phyloP scores from a whole-genome alignment of 2,888 invertebrate genomes.

The Dicyrtomina minuta region DNA sequence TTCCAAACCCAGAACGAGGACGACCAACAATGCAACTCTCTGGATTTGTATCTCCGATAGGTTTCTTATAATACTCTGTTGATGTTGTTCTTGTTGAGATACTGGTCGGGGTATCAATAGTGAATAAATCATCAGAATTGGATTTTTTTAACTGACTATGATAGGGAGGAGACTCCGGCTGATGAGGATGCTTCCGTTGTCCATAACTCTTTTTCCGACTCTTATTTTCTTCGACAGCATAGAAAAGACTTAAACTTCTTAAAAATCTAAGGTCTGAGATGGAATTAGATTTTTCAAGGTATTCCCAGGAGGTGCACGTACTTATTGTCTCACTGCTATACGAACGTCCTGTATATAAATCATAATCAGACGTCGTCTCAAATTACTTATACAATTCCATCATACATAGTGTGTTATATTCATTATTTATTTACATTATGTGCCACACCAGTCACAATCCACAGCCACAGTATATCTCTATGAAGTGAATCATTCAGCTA shows the following conservation, averaged over 20 bases:
- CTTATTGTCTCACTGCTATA: conserved; percentile 36
- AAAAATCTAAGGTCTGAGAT: conserved; percentile 35
- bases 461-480: too few relatives aligned
- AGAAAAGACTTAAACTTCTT: neutral
- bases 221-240: conserved; percentile 3
- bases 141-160: conserved; percentile 16
- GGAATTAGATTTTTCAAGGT: conserved; percentile 42
- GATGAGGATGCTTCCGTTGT: neutral
- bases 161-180: too few relatives aligned
- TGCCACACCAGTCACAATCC: too few relatives aligned
- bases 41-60: neutral
- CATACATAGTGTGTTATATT: too few relatives aligned
- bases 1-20: conserved; percentile 22
- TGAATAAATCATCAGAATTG: conserved; percentile 23
- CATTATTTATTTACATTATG: too few relatives aligned
- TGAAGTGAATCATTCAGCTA: too few relatives aligned
- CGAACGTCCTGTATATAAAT: conserved; percentile 27
- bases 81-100: too few relatives aligned
- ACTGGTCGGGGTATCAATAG: too few relatives aligned
- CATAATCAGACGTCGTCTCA: too few relatives aligned
- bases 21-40: too few relatives aligned
- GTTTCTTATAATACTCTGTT: neutral
- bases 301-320: conserved; percentile 49
- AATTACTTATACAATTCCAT: too few relatives aligned
- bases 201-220: neutral